A percentile compares a stretch with the other conserved stretches of the same genome.
phyloP scores from a whole-genome alignment of 1,140 invertebrate species.

The Eriosoma lanigerum region DNA sequence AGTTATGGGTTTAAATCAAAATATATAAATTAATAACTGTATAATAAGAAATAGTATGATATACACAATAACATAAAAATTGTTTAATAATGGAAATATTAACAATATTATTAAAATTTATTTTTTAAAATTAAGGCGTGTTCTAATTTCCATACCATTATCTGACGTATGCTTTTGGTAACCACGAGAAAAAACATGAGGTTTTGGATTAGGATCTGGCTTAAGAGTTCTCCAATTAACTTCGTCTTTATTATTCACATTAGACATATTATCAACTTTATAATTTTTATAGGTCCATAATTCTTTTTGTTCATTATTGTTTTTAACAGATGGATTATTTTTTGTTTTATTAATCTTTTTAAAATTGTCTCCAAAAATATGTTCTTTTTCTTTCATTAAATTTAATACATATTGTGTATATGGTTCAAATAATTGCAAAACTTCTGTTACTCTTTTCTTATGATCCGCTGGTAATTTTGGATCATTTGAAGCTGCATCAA shows the following conservation, averaged over 20 bases:
- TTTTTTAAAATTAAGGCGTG: neutral
- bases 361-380: neutral
- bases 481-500: neutral
- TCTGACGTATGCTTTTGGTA: neutral
- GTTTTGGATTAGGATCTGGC: neutral
- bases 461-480: neutral
- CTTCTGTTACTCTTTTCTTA: neutral
- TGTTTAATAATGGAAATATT: neutral
- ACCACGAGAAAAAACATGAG: neutral
- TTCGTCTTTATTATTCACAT: neutral
- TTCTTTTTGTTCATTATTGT: neutral
- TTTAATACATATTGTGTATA: neutral
- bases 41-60: too few species aligned
- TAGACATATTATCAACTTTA: neutral
- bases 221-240: constrained; percentile 33
- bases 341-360: neutral
- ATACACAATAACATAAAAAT: too few species aligned
- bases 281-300: neutral
- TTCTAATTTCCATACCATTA: neutral
- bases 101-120: too few species aligned
- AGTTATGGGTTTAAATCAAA: too few species aligned
- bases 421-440: neutral
- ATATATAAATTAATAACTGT: too few species aligned
- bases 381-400: constrained; percentile 6
- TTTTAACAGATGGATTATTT: neutral